phyloP scores from a whole-genome alignment of 2,113 vertebrate genomes.

The Notothenia coriiceps region DNA sequence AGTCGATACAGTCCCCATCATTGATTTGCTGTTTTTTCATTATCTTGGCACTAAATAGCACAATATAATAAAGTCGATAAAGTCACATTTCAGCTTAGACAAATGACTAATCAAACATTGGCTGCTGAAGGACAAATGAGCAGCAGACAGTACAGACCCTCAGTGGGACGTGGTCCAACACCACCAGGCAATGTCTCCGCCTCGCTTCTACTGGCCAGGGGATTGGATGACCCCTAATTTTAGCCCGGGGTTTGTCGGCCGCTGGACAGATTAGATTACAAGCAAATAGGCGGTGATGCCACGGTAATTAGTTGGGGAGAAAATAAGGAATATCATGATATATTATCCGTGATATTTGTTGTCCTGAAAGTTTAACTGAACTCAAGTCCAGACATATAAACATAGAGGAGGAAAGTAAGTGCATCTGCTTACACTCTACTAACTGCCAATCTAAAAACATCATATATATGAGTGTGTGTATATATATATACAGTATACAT shows the following conservation, averaged over 20 bases:
- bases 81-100: slow-evolving; percentile 20
- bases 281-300: slow-evolving; percentile 11
- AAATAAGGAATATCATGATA: slow-evolving; percentile 5
- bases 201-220: slow-evolving; percentile 9
- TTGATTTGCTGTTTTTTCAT: slow-evolving; percentile 14
- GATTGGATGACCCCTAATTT: slow-evolving; percentile 75
- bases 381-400: neutral
- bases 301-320: neutral
- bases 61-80: slow-evolving; percentile 21
- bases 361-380: neutral
- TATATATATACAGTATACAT: no score
- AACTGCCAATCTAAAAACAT: no score
- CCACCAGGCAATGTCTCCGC: neutral
- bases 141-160: slow-evolving; percentile 24
- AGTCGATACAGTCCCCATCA: neutral
- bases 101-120: slow-evolving; percentile 31
- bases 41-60: neutral
- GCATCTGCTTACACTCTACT: no score
- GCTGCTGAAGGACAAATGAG: slow-evolving; percentile 1
- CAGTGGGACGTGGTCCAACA: neutral
- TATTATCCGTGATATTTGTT: neutral
- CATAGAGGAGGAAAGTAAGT: neutral
- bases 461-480: no score
- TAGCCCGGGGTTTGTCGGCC: slow-evolving; percentile 48
- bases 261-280: slow-evolving; percentile 55